Evolutionary conservation across 2,888 invertebrate species (phyloP), one percentile per base, ranked within the genome.

Genomic region (Petrolisthes cinctipes): DNA sequence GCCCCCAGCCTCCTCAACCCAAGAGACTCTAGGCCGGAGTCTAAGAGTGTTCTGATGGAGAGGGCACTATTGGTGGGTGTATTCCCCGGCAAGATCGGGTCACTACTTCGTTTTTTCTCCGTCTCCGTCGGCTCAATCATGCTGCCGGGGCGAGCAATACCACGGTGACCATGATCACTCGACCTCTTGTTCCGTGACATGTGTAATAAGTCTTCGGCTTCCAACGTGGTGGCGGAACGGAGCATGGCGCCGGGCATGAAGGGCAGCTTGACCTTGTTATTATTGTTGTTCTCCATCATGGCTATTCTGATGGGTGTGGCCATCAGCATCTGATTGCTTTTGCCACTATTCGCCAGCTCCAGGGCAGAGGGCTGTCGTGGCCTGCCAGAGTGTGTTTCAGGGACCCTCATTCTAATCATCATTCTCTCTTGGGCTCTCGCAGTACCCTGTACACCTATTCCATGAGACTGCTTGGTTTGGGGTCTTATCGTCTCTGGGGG

Each of bases 271-370:
- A 54, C 53, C n/a, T 79, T 79, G 23, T 75, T 57, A 9, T 76
- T 76, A 17, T 53, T 6, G 9, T 68, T 53, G 11, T 37, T 9
- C 4, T 23, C 37, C 53, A 53, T 57, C 86, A 82, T 82, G 37
- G 86, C 86, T 9, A 82, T 7, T 7, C 76, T 75, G 76, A 86
- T 76, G 51, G 86, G 82, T 5, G 86, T 86, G 51, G 86, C 66
- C 23, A 82, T 53, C 66, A 86, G 53, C 37, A 37, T 37, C 66
- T 61, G 23, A n/a, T 53, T 66, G 9, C 17, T 5, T 9, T 23
- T 76, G 11, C 66, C 82, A 17, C 68, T 7, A 17, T 73, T 57
- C n/a, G 56, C 79, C 6, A 23, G 11, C 9, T 54, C 53, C 68
- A 79, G 66, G n/a, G 79, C 53, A 37, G 80, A 82, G n/a, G 57